These are phyloP conservation scores for Brachyptera putata DNA, from an alignment of 2,888 invertebrate species.

Conservation along the genomic window DNA sequence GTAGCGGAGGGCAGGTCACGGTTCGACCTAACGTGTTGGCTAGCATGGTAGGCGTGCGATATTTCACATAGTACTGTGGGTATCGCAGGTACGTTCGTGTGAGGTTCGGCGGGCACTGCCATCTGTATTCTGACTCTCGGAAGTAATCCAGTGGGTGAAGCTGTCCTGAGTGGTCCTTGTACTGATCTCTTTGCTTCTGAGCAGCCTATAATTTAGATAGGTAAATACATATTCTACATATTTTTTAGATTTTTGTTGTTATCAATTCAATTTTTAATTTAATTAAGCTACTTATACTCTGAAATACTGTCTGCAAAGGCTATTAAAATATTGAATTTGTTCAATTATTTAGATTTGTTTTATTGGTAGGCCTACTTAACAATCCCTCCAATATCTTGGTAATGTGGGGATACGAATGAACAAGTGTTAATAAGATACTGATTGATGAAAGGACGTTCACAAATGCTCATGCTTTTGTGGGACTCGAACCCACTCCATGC, in stretches of 20 bases:
- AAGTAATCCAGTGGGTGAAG: conserved; percentile 58
- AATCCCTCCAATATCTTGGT: no score
- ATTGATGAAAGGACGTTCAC: no score
- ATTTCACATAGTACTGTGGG: conserved; percentile 55
- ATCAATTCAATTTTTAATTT: neutral
- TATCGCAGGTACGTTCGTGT: conserved; percentile 52
- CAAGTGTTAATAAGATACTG: no score
- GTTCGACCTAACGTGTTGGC: conserved; percentile 51
- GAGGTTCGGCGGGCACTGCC: conserved; percentile 53
- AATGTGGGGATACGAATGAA: no score
- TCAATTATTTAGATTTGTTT: no score
- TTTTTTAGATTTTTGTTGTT: neutral
- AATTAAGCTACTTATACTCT: no score
- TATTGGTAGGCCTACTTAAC: no score
- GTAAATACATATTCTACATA: neutral
- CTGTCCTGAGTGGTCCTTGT: conserved; percentile 55
- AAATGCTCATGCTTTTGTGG: no score
- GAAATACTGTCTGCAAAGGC: no score
- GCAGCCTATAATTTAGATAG: conserved; percentile 45
- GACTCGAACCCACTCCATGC: no score
- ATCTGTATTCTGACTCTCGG: conserved; percentile 48
- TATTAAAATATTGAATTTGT: no score
- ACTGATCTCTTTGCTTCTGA: conserved; percentile 58
- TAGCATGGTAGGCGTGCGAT: conserved; percentile 55
- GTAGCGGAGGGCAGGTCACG: conserved; percentile 51